These are phyloP conservation scores for human DNA, from an alignment of 2,113 vertebrate species.

Conservation along the genomic window GRCh38 chr11:61283501-61284000, in stretches of 20 bases:
- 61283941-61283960: background rate
- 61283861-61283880: background rate
- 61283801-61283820: background rate
- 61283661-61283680: no score
- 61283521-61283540: no score
- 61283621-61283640: no score
- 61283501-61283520: no score
- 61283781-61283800: background rate
- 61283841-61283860: background rate
- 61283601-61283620: no score
- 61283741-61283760: background rate
- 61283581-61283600: no score
- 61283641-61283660: no score
- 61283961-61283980: background rate
- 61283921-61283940: background rate
- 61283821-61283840: background rate
- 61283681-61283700: no score
- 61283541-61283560: no score
- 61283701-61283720: background rate
- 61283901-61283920: background rate
- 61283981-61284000: background rate
- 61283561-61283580: no score
- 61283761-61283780: background rate
- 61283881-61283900: background rate
- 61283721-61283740: background rate